A percentile compares a stretch with the other conserved stretches of the same genome.
These are phyloP conservation scores for Nyctalus aviator DNA, from an alignment of 2,797 vertebrate genomes.

Conservation along the genomic window DNA sequence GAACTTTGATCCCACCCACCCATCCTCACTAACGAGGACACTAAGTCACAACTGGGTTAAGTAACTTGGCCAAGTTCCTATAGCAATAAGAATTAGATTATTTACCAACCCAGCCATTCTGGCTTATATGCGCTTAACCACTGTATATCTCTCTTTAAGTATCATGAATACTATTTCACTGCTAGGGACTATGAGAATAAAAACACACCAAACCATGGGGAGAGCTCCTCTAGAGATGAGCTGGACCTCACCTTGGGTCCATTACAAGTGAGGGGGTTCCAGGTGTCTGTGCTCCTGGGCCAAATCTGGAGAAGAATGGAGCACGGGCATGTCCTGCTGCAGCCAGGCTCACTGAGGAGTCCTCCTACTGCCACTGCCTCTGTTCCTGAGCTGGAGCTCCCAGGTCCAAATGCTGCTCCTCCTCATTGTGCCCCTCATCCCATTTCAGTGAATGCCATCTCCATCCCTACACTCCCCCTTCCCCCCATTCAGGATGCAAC, in stretches of 20 bases:
- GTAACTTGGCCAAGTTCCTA: background rate
- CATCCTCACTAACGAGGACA: background rate
- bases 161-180: background rate
- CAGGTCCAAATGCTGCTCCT: background rate
- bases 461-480: background rate
- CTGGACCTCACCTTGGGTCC: background rate
- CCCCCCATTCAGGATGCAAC: background rate
- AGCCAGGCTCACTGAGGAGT: background rate
- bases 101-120: background rate
- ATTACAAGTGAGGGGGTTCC: background rate
- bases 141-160: background rate
- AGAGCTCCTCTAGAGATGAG: background rate
- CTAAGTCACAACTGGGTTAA: background rate
- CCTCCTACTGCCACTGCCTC: background rate
- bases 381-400: background rate
- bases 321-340: background rate
- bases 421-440: background rate
- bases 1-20: background rate
- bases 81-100: background rate
- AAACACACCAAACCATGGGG: background rate
- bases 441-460: background rate
- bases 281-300: background rate
- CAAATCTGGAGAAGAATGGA: background rate
- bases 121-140: background rate
- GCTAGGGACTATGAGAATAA: background rate